Percentiles rank a stretch among this genome's conserved stretches.
phyloP scores from a whole-genome alignment of 2,113 vertebrate genomes.

The Daboia siamensis region DNA sequence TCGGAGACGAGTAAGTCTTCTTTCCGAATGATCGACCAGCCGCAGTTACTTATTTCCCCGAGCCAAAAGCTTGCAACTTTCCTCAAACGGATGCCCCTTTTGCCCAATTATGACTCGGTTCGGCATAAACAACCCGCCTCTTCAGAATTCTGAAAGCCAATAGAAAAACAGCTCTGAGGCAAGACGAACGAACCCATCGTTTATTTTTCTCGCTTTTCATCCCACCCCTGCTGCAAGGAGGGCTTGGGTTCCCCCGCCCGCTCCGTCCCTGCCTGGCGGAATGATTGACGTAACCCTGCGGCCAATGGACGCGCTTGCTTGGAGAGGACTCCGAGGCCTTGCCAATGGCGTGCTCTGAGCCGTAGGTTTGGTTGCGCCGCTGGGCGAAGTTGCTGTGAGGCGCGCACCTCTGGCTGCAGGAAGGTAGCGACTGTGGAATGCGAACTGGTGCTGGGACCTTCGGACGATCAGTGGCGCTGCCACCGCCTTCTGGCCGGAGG shows the following conservation, averaged over 20 bases:
- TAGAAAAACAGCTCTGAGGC: background rate
- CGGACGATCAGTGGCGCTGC: background rate
- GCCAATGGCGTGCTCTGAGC: conserved; percentile 24
- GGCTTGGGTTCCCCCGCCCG: rapidly evolving
- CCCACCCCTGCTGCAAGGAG: background rate
- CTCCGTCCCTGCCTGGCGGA: too few species aligned
- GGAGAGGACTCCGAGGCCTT: rapidly evolving
- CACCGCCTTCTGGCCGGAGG: background rate
- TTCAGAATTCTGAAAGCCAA: rapidly evolving
- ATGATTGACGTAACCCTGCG: rapidly evolving
- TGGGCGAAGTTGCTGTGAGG: conserved; percentile 5
- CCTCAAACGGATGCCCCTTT: rapidly evolving
- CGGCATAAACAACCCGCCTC: rapidly evolving
- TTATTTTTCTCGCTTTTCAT: background rate
- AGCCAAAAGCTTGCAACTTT: background rate
- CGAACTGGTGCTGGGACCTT: background rate
- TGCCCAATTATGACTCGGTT: rapidly evolving
- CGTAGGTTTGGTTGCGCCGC: background rate
- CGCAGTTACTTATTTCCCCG: background rate
- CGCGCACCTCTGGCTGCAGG: conserved; percentile 19
- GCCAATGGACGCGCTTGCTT: background rate
- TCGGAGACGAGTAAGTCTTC: too few species aligned
- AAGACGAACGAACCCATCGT: background rate
- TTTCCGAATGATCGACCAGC: background rate
- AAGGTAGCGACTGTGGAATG: conserved; percentile 36